These are phyloP conservation scores for Enteromius afrohamiltoni DNA, from an alignment of 2,797 vertebrate genomes.

Conservation along the genomic window DNA sequence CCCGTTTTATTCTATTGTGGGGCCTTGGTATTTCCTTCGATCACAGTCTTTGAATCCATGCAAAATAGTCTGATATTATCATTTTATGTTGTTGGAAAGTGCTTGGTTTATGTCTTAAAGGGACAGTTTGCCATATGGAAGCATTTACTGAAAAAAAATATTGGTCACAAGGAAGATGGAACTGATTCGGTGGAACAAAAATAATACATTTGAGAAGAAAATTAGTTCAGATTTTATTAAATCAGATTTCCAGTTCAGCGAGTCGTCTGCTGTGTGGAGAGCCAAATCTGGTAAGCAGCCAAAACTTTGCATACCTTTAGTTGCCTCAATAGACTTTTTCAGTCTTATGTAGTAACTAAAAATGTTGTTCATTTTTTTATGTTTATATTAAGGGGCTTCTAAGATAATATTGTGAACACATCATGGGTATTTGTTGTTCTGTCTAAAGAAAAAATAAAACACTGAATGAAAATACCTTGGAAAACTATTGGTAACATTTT, in stretches of 20 bases:
- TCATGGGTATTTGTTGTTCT: neutral
- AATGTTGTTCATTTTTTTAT: neutral
- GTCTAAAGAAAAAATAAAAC: neutral
- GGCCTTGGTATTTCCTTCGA: conserved; percentile 28
- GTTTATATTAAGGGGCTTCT: neutral
- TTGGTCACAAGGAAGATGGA: neutral
- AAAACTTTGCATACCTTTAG: neutral
- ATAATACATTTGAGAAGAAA: neutral
- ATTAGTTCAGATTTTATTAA: neutral
- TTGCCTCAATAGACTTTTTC: neutral
- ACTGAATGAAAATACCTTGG: no score
- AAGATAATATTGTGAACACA: neutral
- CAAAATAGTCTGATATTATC: conserved; percentile 41
- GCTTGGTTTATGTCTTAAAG: neutral
- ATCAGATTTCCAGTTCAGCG: neutral
- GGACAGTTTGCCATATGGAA: neutral
- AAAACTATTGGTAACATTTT: neutral
- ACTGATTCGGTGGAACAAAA: neutral
- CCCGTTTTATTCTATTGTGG: conserved; percentile 15
- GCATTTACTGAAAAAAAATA: neutral
- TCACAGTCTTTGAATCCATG: conserved; percentile 26
- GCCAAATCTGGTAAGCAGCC: neutral
- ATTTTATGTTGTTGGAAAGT: conserved; percentile 13
- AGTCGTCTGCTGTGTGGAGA: neutral
- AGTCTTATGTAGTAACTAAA: neutral